Conservation (phyloP, 2,113 vertebrate species). For the Ophthalmolycus amberensis region DNA sequence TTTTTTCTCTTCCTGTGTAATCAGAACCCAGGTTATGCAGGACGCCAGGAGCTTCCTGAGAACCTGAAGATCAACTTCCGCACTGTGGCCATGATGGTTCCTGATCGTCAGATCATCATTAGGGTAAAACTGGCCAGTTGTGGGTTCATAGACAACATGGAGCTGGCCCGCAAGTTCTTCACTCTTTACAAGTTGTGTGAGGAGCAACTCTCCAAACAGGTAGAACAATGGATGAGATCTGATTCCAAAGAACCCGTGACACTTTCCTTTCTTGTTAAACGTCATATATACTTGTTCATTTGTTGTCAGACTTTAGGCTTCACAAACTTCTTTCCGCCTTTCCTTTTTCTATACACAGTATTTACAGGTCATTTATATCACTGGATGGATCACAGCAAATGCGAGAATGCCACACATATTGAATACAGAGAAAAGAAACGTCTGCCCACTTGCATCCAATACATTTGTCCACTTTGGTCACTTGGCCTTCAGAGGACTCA, state of each 20-base stretch:
- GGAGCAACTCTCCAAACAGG: slow-evolving; percentile 98
- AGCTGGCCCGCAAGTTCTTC: slow-evolving; percentile 95
- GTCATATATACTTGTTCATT: neutral
- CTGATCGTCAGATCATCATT: slow-evolving; percentile 97
- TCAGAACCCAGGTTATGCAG: slow-evolving; percentile 98
- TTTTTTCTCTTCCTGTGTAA: slow-evolving; percentile 4
- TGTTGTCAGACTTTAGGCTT: neutral
- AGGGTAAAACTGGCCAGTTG: slow-evolving; percentile 96
- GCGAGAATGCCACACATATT: neutral
- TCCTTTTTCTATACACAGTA: neutral
- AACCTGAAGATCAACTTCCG: slow-evolving; percentile 98
- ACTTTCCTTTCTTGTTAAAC: neutral
- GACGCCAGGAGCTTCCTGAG: slow-evolving; percentile 95
- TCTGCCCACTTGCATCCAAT: neutral
- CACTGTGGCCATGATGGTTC: slow-evolving; percentile 98
- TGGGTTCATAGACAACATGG: slow-evolving; percentile 92
- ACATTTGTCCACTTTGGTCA: neutral
- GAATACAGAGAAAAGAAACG: neutral
- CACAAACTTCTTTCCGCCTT: neutral
- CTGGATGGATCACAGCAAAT: neutral
- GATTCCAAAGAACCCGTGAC: neutral
- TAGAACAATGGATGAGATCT: slow-evolving; percentile 56
- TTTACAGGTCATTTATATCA: neutral
- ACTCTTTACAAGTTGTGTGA: slow-evolving; percentile 96
- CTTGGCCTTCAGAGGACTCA: neutral